phyloP scores from a whole-genome alignment of 2,888 invertebrate species.

The Pseudeuparius sepicola region DNA sequence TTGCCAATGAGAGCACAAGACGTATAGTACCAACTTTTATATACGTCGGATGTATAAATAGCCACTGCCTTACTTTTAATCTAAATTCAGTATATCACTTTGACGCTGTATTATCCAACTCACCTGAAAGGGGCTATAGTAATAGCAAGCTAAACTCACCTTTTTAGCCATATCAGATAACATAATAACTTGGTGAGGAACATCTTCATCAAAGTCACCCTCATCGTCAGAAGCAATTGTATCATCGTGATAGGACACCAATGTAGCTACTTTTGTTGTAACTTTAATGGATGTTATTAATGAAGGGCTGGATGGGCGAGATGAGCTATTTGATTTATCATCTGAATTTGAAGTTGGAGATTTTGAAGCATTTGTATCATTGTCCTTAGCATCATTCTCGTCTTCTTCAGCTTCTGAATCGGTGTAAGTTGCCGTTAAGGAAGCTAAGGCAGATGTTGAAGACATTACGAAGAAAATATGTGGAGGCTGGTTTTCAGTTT shows the following conservation, averaged over 20 bases:
- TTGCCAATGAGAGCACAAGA: too few relatives aligned
- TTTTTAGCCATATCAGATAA: too few relatives aligned
- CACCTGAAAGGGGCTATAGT: too few relatives aligned
- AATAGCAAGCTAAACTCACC: too few relatives aligned
- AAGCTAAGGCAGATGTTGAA: constrained; percentile 55
- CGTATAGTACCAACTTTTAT: too few relatives aligned
- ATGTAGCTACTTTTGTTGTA: constrained; percentile 37
- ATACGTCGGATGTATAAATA: too few relatives aligned
- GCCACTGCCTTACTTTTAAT: too few relatives aligned
- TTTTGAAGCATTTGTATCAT: constrained; percentile 27
- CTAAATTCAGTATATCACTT: too few relatives aligned
- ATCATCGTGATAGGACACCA: constrained; percentile 46
- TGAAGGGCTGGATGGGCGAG: constrained; percentile 35
- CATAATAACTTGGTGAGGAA: constrained; percentile 42
- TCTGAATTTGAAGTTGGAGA: constrained; percentile 26
- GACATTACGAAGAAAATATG: constrained; percentile 17
- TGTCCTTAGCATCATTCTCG: constrained; percentile 44
- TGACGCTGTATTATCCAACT: too few relatives aligned
- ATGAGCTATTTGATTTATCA: constrained; percentile 42
- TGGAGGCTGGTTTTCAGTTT: not conserved
- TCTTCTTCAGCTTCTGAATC: constrained; percentile 87
- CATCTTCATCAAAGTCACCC: constrained; percentile 43
- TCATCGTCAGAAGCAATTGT: constrained; percentile 69
- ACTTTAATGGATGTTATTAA: constrained; percentile 28
- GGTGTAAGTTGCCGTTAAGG: constrained; percentile 81